Evolutionary conservation across 2,888 invertebrate genomes (phyloP), one percentile per base, ranked within the genome.

Genomic region (Pherbina coryleti): DNA sequence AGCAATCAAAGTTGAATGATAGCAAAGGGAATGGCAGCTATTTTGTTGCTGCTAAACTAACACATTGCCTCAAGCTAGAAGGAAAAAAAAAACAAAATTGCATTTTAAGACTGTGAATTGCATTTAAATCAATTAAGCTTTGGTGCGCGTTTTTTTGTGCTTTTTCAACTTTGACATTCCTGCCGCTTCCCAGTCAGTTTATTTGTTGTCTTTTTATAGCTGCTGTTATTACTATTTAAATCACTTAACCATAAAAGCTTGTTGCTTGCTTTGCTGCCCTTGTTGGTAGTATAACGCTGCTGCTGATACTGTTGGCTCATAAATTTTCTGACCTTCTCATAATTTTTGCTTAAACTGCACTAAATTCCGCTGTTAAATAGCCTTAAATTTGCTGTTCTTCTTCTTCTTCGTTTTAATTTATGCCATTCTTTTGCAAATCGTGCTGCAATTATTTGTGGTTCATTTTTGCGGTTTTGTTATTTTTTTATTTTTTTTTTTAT

Each of bases 41-140:
- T 44, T 44, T 44, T 44, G 44, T 44, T 44, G 44, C 44, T 44
- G 44, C 14, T 14, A 44, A 44, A 44, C 44, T 44, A 44, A 44
- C 44, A 44, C 44, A 14, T 44, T 44, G 44, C 44, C 44, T 44
- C 2, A 44, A 44, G 44, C 44, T 44, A 44, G 44, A 44, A 31
- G 5, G 5, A 31, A 3, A 31, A 31, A 31, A 31, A 31, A 44
- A 44, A 37, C 4, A 44, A 8, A 55, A 55, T 53, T 44, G 34
- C 53, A 9, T 19, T 55, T 44, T 34, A 44, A 44, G 34, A n/a
- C 28, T 53, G 72, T 60, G 60, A 44, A 74, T 62, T 74, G 44
- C 49, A 74, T 74, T 74, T 74, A 62, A 74, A 62, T 74, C 62
- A 74, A 74, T 62, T 74, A 62, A 74, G 37, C 19, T 28, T 22